Evolutionary conservation across 2,113 vertebrate species (phyloP).

Genomic region (Scortum barcoo): DNA sequence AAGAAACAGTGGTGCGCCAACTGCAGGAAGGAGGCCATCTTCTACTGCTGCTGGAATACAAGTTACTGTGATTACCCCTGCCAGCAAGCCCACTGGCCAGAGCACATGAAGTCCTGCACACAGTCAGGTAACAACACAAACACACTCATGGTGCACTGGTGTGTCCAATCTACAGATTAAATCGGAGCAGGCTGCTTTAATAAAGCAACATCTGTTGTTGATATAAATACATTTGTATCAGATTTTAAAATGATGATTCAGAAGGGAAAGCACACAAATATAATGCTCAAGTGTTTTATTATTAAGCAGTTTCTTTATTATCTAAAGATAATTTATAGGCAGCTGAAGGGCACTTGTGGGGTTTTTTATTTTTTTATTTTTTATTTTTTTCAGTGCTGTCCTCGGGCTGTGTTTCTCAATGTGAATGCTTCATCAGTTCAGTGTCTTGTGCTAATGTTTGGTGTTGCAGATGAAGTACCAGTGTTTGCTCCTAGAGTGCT

Average conservation of each 20-base stretch:
- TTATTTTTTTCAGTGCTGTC: not conserved
- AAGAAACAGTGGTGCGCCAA: constrained; percentile 99
- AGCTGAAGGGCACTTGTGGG: not conserved
- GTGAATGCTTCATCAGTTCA: not conserved
- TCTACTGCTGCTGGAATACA: constrained; percentile 99
- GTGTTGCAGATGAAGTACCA: not conserved
- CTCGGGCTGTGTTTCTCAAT: not conserved
- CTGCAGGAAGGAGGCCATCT: constrained; percentile 98
- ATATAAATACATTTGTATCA: too few relatives aligned
- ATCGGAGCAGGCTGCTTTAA: not conserved
- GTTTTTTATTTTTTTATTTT: too few relatives aligned
- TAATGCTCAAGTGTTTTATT: not conserved
- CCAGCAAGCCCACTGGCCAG: constrained; percentile 98
- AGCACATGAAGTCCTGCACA: constrained; percentile 99
- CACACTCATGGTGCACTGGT: not conserved
- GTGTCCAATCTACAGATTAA: not conserved
- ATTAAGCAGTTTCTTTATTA: not conserved
- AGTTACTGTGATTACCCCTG: constrained; percentile 99
- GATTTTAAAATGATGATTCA: too few relatives aligned
- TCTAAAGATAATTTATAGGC: not conserved
- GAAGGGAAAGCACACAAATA: not conserved
- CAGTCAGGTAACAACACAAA: constrained; percentile 91
- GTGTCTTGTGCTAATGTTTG: not conserved
- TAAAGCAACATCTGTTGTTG: not conserved
- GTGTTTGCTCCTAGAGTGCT: not conserved